Conservation (phyloP, 2,113 vertebrate species). For the Nematolebias whitei region DNA sequence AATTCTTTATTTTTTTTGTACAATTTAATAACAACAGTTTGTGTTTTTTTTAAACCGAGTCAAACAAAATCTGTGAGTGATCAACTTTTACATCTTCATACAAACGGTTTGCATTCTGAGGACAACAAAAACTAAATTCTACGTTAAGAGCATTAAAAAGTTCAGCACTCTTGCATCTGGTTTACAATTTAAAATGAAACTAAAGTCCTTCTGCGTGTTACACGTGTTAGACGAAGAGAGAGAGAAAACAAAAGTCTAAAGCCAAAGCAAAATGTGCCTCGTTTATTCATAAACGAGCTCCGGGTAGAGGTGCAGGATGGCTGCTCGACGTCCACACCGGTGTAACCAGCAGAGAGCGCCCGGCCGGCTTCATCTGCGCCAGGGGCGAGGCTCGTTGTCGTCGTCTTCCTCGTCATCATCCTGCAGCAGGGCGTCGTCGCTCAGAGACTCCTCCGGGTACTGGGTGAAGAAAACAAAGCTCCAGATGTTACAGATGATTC, state of each 20-base stretch:
- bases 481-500: no score
- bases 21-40: slow-evolving; percentile 78
- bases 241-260: slow-evolving; percentile 17
- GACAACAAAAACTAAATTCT: slow-evolving; percentile 62
- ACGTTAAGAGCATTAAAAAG: slow-evolving; percentile 73
- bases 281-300: slow-evolving; percentile 48
- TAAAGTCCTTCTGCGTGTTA: slow-evolving; percentile 77
- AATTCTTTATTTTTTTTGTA: slow-evolving; percentile 95
- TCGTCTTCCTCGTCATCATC: slow-evolving; percentile 98
- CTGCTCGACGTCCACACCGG: no score
- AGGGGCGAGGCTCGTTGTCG: slow-evolving; percentile 94
- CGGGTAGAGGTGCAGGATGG: no score
- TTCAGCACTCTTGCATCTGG: slow-evolving; percentile 37
- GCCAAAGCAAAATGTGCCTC: slow-evolving; percentile 55
- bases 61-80: slow-evolving; percentile 86
- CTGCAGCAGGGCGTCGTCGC: slow-evolving; percentile 93
- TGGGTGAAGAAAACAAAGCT: slow-evolving; percentile 49
- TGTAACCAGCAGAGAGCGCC: no score
- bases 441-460: slow-evolving; percentile 94
- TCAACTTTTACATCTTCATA: slow-evolving; percentile 69
- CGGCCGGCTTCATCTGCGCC: slow-evolving; percentile 98
- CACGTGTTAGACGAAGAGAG: slow-evolving; percentile 12
- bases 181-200: slow-evolving; percentile 84
- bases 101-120: slow-evolving; percentile 81
- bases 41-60: slow-evolving; percentile 76